Base-by-base conservation (phyloP, 37 sponge, comb jelly and placozoan species). In the Agelas oroides region DNA sequence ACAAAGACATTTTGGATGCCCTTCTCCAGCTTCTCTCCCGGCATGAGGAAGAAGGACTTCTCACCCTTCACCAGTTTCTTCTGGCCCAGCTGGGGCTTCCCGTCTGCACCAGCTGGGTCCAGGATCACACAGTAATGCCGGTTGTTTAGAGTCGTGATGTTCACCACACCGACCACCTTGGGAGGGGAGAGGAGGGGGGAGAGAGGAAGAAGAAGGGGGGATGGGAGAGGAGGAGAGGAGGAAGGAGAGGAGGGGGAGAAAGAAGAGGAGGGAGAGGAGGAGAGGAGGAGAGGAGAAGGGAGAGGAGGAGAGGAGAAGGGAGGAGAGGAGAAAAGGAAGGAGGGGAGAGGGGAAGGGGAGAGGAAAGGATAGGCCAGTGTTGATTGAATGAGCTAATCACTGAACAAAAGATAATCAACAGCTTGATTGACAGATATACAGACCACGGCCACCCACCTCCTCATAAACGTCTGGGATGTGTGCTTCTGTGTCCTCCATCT, bases 381-480 rank as follows among this genome's bases (percentile, higher is more conserved):
- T n/a, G n/a, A n/a, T n/a, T n/a, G n/a, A n/a, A n/a, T n/a, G n/a
- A n/a, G n/a, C n/a, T n/a, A n/a, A n/a, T n/a, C n/a, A n/a, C n/a
- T n/a, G n/a, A n/a, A n/a, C n/a, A n/a, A n/a, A n/a, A n/a, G n/a
- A n/a, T n/a, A n/a, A n/a, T n/a, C n/a, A n/a, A n/a, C n/a, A n/a
- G n/a, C n/a, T n/a, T n/a, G n/a, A n/a, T n/a, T n/a, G n/a, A n/a
- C n/a, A n/a, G n/a, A n/a, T n/a, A n/a, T n/a, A n/a, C n/a, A n/a
- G n/a, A n/a, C n/a, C n/a, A n/a, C n/a, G n/a, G n/a, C n/a, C 19
- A 21, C 77, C 0, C 53, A 92, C 93, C 86, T 96, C 95, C 75
- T 99, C 99, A 78, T 99, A 95, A 37, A 99, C 99, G 73, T 93
- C 99, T 36, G 99, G 99, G 60, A 99, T 99, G 90, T 97, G 97